A percentile compares a stretch with the other conserved stretches of the same genome.
These are phyloP conservation scores for Graphium colonna DNA, from an alignment of 2,888 invertebrate genomes.

Conservation along the genomic window DNA sequence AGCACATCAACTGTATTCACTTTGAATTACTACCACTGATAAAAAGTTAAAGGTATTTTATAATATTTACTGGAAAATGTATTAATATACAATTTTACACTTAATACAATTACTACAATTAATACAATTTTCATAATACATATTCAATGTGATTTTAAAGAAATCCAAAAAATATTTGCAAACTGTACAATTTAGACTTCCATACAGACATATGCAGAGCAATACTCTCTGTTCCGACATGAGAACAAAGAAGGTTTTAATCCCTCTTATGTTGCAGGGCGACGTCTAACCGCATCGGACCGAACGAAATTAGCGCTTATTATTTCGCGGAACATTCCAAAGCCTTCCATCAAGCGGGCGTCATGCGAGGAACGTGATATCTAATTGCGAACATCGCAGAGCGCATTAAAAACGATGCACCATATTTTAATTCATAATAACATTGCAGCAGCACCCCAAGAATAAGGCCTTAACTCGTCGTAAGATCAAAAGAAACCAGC, in stretches of 20 bases:
- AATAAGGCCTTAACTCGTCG: conserved; percentile 21
- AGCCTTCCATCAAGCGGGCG: conserved; percentile 18
- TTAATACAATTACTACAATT: too few relatives aligned
- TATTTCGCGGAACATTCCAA: conserved; percentile 15
- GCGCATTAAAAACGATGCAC: conserved; percentile 63
- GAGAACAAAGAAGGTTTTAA: not conserved
- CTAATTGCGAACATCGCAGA: conserved; percentile 62
- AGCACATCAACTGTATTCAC: too few relatives aligned
- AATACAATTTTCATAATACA: too few relatives aligned
- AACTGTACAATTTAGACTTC: too few relatives aligned
- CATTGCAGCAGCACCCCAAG: conserved; percentile 36
- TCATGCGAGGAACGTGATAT: conserved; percentile 33
- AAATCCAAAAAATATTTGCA: too few relatives aligned
- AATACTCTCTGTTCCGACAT: not conserved
- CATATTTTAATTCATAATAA: conserved; percentile 72
- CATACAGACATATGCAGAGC: not conserved
- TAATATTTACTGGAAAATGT: too few relatives aligned
- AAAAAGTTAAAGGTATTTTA: too few relatives aligned
- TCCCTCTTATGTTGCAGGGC: not conserved
- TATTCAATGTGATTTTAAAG: too few relatives aligned
- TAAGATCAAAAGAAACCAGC: conserved; percentile 18
- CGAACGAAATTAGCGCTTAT: conserved; percentile 10
- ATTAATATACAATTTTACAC: too few relatives aligned
- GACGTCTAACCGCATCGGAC: not conserved
- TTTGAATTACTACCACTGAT: too few relatives aligned